Conservation (phyloP, 2,797 vertebrate species). For the Hippoglossus hippoglossus region DNA sequence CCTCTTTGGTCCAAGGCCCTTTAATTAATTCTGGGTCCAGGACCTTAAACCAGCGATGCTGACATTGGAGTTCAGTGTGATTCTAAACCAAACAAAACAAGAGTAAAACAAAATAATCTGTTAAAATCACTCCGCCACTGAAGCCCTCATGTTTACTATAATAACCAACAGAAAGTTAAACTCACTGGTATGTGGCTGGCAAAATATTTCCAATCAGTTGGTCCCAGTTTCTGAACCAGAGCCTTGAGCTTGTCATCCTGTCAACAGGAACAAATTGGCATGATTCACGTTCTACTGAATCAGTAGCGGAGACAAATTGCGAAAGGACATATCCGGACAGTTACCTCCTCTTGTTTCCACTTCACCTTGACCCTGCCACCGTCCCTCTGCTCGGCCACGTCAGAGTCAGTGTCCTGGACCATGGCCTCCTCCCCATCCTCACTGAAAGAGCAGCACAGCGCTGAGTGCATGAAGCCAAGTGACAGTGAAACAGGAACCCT, state of each 20-base stretch:
- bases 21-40: conserved; percentile 96
- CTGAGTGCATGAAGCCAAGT: neutral
- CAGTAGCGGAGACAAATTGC: conserved; percentile 1
- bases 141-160: neutral
- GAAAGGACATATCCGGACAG: conserved; percentile 15
- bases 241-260: conserved; percentile 93
- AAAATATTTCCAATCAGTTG: conserved; percentile 93
- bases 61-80: conserved; percentile 94
- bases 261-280: conserved; percentile 36
- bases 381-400: conserved; percentile 91
- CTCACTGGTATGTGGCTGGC: conserved; percentile 91
- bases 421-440: conserved; percentile 92
- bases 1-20: conserved; percentile 98
- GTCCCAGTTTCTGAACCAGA: conserved; percentile 90
- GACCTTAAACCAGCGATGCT: conserved; percentile 96
- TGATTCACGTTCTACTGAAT: neutral
- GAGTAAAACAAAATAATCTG: neutral
- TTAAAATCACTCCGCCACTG: neutral
- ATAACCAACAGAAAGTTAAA: conserved; percentile 28
- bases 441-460: conserved; percentile 70
- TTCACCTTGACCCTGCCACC: conserved; percentile 91
- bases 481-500: conserved; percentile 1
- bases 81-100: conserved; percentile 78
- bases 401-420: conserved; percentile 91
- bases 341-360: conserved; percentile 95